Evolutionary conservation across 64 coral and sea anemone genomes (phyloP).

Genomic region (Montipora efflorescens): DNA sequence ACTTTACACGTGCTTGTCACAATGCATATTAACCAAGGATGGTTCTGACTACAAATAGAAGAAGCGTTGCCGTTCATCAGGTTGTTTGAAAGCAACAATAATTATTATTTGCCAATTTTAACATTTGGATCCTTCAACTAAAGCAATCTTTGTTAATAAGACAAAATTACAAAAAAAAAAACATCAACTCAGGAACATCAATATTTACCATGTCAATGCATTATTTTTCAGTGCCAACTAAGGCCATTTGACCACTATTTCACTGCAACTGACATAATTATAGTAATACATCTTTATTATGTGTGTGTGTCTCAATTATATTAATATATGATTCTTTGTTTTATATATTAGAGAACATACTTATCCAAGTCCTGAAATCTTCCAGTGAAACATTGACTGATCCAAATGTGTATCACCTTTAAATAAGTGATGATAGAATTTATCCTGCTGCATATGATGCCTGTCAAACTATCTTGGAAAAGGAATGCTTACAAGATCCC

Average conservation of each 20-base stretch:
- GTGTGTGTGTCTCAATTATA: neutral
- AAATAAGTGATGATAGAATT: conserved; percentile 16
- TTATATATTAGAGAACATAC: neutral
- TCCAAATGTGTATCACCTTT: neutral
- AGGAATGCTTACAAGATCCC: conserved; percentile 17
- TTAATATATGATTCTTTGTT: neutral
- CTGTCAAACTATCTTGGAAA: conserved; percentile 25
- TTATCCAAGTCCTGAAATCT: neutral
- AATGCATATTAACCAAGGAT: neutral
- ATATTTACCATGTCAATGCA: neutral
- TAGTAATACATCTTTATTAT: neutral
- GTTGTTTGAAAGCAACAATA: neutral
- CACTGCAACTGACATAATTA: neutral
- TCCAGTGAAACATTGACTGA: neutral
- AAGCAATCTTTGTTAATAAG: neutral
- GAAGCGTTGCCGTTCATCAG: neutral
- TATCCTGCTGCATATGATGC: conserved; percentile 11
- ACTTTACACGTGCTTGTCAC: neutral
- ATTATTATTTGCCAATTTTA: neutral
- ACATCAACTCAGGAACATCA: neutral
- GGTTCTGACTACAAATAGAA: neutral
- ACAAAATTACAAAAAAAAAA: neutral
- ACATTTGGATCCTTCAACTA: neutral
- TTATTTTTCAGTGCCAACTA: neutral
- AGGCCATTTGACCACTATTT: neutral